A percentile compares a stretch with the other conserved stretches of the same genome.
Evolutionary conservation across 2,888 invertebrate genomes (phyloP).

Genomic region (Cantharis flavilabris): DNA sequence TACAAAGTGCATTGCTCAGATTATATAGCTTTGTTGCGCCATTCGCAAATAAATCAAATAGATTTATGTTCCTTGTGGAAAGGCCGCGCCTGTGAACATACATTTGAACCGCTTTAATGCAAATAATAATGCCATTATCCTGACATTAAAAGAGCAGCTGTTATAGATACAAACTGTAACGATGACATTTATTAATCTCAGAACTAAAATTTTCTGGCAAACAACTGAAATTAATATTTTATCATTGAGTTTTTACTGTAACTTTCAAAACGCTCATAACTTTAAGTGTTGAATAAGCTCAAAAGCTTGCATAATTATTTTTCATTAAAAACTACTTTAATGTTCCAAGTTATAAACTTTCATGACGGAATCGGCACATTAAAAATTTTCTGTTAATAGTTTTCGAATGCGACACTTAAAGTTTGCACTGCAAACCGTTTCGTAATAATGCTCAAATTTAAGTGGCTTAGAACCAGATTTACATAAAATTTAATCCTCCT

Average conservation of each 20-base stretch:
- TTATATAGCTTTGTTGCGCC: slow-evolving; percentile 39
- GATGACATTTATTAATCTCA: slow-evolving; percentile 36
- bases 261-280: neutral
- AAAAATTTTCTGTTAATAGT: neutral
- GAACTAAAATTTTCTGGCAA: slow-evolving; percentile 9
- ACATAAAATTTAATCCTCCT: neutral
- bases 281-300: neutral
- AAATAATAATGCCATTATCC: slow-evolving; percentile 47
- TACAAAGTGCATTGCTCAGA: slow-evolving; percentile 43
- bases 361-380: neutral
- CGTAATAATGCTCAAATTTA: neutral
- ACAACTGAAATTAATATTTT: neutral
- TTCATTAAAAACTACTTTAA: neutral
- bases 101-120: slow-evolving; percentile 42
- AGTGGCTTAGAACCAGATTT: neutral
- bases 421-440: neutral
- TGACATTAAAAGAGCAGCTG: slow-evolving; percentile 45
- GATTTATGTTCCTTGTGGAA: slow-evolving; percentile 42
- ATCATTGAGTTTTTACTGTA: neutral
- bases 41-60: slow-evolving; percentile 43
- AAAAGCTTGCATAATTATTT: neutral
- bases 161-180: slow-evolving; percentile 41
- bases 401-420: neutral
- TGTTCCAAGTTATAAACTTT: neutral
- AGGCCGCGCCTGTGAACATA: slow-evolving; percentile 42